Evolutionary conservation across 2,888 invertebrate genomes (phyloP).

Genomic region (Drosophila yooni): DNA sequence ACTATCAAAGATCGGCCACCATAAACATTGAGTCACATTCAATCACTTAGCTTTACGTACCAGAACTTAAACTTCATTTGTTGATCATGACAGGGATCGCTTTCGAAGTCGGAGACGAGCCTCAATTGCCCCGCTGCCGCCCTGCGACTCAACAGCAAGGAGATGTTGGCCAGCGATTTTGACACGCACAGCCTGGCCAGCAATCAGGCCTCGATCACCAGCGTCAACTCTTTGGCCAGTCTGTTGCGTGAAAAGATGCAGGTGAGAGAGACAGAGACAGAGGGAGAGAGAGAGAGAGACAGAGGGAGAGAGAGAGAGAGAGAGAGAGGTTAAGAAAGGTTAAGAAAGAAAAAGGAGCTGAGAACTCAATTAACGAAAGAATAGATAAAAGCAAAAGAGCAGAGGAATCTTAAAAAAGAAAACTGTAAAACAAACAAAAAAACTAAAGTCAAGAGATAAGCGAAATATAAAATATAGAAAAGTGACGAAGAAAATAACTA

Average conservation of each 20-base stretch:
- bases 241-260: constrained; percentile 93
- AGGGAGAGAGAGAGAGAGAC: too few relatives aligned
- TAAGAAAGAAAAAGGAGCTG: neutral
- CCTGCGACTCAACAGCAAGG: constrained; percentile 86
- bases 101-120: constrained; percentile 88
- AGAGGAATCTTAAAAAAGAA: neutral
- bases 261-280: constrained; percentile 83
- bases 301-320: neutral
- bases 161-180: constrained; percentile 86
- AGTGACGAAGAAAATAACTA: neutral
- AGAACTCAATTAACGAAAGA: too few relatives aligned
- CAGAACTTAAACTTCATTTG: neutral
- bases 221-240: constrained; percentile 93
- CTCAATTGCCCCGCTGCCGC: constrained; percentile 87
- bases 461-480: neutral
- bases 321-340: neutral
- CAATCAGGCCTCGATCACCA: constrained; percentile 90
- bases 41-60: neutral
- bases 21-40: constrained; percentile 13
- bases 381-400: neutral
- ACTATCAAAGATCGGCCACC: constrained; percentile 8
- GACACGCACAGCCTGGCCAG: constrained; percentile 85
- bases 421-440: neutral
- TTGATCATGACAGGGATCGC: constrained; percentile 86
- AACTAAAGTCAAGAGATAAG: neutral